Evolutionary conservation across 2,888 invertebrate species (phyloP), one percentile per base, ranked within the genome.

Genomic region (Cristatella mucedo): DNA sequence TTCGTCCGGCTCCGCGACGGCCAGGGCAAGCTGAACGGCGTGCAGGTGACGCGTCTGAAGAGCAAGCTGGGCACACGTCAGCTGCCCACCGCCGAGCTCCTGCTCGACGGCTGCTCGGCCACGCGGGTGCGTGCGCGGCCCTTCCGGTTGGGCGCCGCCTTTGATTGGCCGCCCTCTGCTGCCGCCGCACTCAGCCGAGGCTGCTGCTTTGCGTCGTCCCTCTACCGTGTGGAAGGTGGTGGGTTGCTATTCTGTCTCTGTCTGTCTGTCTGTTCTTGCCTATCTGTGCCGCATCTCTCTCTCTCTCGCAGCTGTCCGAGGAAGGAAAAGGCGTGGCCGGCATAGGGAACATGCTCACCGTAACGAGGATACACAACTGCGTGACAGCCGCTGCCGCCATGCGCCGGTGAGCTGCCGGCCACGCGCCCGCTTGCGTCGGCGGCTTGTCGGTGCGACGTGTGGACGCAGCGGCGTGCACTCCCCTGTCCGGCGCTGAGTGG

Each of bases 31-130:
- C 53, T 73, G 41, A 73, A 73, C 50, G 66, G 68, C 41, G 71
- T 73, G 30, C 66, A 72, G 48, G 61, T 73, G 38, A 56, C 70
- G 40, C 61, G 65, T 41, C 54, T 73, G 47, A 73, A 73, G 55
- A 67, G 73, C 49, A 73, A 73, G 53, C 56, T 73, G 32, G 73
- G 73, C 15, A 74, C 73, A 2, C 53, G 68, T 33, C 73, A 73
- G 47, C 51, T 73, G 30, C 73, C 73, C 3, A 73, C 73, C 1
- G 73, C 72, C 4, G 73, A 74, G 49, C 55, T 74, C 4, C 55
- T 73, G 5, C 54, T 74, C n/a, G 69, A 72, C 54, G 72, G 71
- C 4, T 51, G 64, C 4, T 48, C 49, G 4, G 71, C 71, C 4
- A 50, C 53, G 26, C 57, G 54, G 54, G n/a, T n/a, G n/a, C n/a